These are phyloP conservation scores for Paguma larvata DNA, from an alignment of 2,797 vertebrate species.

Conservation along the genomic window DNA sequence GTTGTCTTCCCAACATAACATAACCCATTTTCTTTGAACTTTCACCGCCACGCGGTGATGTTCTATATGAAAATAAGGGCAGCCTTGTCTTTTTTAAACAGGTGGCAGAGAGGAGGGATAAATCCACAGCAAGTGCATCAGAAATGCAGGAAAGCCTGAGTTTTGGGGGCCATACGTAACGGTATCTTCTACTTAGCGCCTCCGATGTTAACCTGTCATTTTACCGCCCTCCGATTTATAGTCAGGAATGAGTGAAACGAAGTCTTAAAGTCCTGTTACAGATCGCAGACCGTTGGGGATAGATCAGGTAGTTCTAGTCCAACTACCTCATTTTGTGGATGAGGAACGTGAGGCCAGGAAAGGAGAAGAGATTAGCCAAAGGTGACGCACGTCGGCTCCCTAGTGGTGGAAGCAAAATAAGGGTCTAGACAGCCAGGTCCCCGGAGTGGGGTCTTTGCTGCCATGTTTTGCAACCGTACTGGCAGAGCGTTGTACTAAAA, in stretches of 20 bases:
- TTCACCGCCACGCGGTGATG: not conserved
- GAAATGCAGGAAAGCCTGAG: slow-evolving; percentile 22
- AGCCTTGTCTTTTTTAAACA: slow-evolving; percentile 51
- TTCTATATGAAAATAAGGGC: slow-evolving; percentile 33
- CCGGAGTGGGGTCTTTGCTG: not conserved
- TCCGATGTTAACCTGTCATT: slow-evolving; percentile 30
- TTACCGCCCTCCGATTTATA: slow-evolving; percentile 62
- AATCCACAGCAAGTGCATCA: slow-evolving; percentile 39
- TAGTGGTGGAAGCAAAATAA: slow-evolving; percentile 46
- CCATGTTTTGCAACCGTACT: not conserved
- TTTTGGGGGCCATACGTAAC: slow-evolving; percentile 6
- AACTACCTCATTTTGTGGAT: slow-evolving; percentile 59
- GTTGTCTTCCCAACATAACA: slow-evolving; percentile 30
- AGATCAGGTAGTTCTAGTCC: slow-evolving; percentile 57
- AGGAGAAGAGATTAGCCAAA: slow-evolving; percentile 45
- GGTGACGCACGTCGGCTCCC: not conserved
- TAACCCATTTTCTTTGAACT: slow-evolving; percentile 16
- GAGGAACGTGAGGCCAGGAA: slow-evolving; percentile 32
- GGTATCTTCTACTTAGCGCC: slow-evolving; percentile 30
- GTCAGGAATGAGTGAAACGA: slow-evolving; percentile 56
- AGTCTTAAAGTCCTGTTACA: not conserved
- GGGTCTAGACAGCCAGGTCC: slow-evolving; percentile 6
- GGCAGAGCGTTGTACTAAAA: slow-evolving; percentile 26
- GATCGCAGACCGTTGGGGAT: slow-evolving; percentile 32
- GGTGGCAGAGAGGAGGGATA: slow-evolving; percentile 38